Evolutionary conservation across 2,888 invertebrate species (phyloP).

Genomic region (Pseudoips prasinana): DNA sequence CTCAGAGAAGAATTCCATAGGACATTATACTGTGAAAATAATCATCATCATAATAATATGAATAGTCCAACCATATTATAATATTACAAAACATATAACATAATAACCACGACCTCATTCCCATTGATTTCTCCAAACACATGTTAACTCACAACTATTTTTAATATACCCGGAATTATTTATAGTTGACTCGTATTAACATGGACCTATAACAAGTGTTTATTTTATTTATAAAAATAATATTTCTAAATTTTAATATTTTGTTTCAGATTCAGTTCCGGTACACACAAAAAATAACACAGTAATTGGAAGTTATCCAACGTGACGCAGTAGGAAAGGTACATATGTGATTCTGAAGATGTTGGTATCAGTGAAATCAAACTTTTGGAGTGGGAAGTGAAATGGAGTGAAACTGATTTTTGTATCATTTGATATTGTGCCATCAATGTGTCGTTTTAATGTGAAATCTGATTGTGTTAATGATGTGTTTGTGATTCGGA

Average conservation of each 20-base stretch:
- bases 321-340: constrained; percentile 22
- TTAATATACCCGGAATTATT: constrained; percentile 24
- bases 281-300: constrained; percentile 32
- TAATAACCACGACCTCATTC: constrained; percentile 31
- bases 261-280: constrained; percentile 58
- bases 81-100: constrained; percentile 11
- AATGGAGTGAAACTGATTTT: too few species aligned
- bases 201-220: constrained; percentile 36
- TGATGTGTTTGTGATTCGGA: constrained; percentile 43
- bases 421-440: constrained; percentile 20
- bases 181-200: constrained; percentile 17
- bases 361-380: too few species aligned
- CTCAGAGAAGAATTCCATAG: too few species aligned
- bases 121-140: constrained; percentile 18
- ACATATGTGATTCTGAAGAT: not conserved
- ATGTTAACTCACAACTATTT: constrained; percentile 19
- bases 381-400: too few species aligned
- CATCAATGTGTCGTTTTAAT: constrained; percentile 57
- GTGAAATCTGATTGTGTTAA: constrained; percentile 34
- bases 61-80: too few species aligned
- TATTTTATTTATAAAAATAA: constrained; percentile 44
- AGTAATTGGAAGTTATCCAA: constrained; percentile 52
- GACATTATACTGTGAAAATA: too few species aligned
- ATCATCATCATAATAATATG: too few species aligned
- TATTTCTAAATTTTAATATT: constrained; percentile 29